phyloP scores from a whole-genome alignment of 2,797 vertebrate species.

The Amphiprion clarkii region DNA sequence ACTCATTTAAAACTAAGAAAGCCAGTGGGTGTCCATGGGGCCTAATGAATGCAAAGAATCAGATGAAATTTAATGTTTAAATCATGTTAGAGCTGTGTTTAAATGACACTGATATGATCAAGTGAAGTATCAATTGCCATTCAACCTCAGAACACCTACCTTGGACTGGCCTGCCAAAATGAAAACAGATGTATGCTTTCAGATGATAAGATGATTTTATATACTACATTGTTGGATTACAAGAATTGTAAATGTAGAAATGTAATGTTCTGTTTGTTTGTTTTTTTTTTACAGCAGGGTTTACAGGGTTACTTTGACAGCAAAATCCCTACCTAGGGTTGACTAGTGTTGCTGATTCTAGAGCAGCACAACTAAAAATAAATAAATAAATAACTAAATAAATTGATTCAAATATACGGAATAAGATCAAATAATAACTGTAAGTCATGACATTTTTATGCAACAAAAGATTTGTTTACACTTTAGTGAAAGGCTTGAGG shows the following conservation, averaged over 20 bases:
- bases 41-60: not conserved
- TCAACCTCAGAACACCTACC: not conserved
- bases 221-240: not conserved
- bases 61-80: not conserved
- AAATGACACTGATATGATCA: not conserved
- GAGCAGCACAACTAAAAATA: too few species aligned
- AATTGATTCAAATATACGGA: not conserved
- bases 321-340: too few species aligned
- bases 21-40: not conserved
- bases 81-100: conserved; percentile 1
- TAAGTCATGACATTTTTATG: too few species aligned
- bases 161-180: too few species aligned
- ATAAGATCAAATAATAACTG: not conserved
- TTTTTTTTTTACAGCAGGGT: too few species aligned
- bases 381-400: too few species aligned
- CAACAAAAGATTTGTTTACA: too few species aligned
- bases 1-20: conserved; percentile 10
- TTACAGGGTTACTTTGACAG: too few species aligned
- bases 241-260: too few species aligned
- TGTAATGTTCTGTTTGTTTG: too few species aligned
- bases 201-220: not conserved
- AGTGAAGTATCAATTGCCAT: not conserved
- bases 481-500: too few species aligned
- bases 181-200: not conserved
- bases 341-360: too few species aligned